These are phyloP conservation scores for Troglohyphantes excavatus DNA, from an alignment of 2,888 invertebrate species.

Conservation along the genomic window DNA sequence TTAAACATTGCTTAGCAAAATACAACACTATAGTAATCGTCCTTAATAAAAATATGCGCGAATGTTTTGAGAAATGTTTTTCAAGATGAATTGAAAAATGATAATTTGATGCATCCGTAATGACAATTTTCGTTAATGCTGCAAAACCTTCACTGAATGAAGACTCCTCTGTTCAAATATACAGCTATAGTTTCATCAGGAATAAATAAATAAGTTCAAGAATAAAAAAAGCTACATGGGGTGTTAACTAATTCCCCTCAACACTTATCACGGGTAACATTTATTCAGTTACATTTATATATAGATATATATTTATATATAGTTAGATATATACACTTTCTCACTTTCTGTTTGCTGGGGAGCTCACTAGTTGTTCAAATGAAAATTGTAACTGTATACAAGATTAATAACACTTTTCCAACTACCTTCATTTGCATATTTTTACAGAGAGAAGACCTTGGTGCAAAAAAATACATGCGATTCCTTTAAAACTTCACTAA, in stretches of 20 bases:
- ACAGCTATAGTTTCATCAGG: conserved; percentile 25
- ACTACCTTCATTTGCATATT: conserved; percentile 39
- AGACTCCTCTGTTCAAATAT: conserved; percentile 25
- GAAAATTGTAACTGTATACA: conserved; percentile 38
- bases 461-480: conserved; percentile 22
- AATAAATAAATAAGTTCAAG: conserved; percentile 70
- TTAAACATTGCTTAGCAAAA: too few species aligned
- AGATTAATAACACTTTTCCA: conserved; percentile 52
- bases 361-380: conserved; percentile 40
- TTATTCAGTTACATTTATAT: conserved; percentile 57
- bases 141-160: neutral
- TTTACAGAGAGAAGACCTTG: conserved; percentile 43
- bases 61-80: too few species aligned
- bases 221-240: conserved; percentile 26
- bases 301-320: conserved; percentile 53
- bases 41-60: too few species aligned
- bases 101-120: too few species aligned
- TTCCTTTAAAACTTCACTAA: neutral
- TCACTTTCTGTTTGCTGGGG: conserved; percentile 44
- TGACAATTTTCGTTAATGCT: too few species aligned
- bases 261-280: conserved; percentile 63
- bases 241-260: conserved; percentile 34
- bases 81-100: too few species aligned
- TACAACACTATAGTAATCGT: too few species aligned
- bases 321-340: conserved; percentile 58